Conservation (phyloP, 2,888 invertebrate species). For the Panzeria rudis region DNA sequence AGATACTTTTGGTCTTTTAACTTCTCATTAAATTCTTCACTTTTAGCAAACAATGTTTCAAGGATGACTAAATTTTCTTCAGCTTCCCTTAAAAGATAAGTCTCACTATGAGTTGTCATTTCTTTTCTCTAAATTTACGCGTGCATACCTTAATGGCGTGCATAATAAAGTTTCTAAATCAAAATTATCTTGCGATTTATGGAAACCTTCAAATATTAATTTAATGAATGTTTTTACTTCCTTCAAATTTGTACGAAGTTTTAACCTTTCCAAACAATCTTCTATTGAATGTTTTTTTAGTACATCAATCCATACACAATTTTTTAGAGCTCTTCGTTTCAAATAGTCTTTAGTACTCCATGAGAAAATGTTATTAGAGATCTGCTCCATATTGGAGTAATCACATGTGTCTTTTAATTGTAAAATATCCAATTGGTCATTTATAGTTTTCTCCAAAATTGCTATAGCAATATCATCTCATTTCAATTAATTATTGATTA, state of each 20-base stretch:
- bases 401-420: slow-evolving; percentile 4
- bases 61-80: neutral
- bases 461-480: slow-evolving; percentile 20
- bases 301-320: slow-evolving; percentile 64
- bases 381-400: slow-evolving; percentile 9
- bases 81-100: slow-evolving; percentile 6
- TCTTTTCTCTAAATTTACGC: neutral
- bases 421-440: slow-evolving; percentile 44
- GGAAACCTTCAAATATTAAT: slow-evolving; percentile 28
- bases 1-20: neutral
- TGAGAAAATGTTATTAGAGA: slow-evolving; percentile 49
- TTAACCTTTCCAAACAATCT: slow-evolving; percentile 50
- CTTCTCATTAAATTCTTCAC: neutral
- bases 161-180: slow-evolving; percentile 16
- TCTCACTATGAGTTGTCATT: neutral
- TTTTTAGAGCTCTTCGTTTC: slow-evolving; percentile 28
- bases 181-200: neutral
- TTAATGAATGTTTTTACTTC: slow-evolving; percentile 39
- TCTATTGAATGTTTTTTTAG: neutral
- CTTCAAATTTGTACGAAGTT: slow-evolving; percentile 31
- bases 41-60: neutral
- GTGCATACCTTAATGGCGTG: slow-evolving; percentile 25
- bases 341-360: slow-evolving; percentile 53
- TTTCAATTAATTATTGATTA: slow-evolving; percentile 2
- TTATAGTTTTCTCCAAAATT: slow-evolving; percentile 31